Conservation (phyloP, 1,140 invertebrate genomes). For the Hylyphantes graminicola region DNA sequence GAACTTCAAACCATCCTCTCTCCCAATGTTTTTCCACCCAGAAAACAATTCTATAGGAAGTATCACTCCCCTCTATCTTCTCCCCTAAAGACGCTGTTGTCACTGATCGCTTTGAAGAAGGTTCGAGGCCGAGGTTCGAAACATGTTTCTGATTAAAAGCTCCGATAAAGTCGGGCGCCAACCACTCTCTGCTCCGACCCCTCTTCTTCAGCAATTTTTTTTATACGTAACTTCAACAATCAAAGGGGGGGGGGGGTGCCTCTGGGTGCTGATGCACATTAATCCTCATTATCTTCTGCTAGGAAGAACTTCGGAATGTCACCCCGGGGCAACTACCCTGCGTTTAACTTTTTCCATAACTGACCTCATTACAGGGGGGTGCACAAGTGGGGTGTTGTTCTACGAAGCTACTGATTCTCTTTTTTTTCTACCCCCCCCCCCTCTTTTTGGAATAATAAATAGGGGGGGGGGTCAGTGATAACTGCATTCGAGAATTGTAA, state of each 20-base stretch:
- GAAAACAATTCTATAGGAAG: neutral
- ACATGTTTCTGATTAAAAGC: slow-evolving; percentile 57
- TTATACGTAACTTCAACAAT: neutral
- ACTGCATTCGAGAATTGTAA: slow-evolving; percentile 47
- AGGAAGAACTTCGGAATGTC: slow-evolving; percentile 34
- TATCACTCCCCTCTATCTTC: slow-evolving; percentile 9
- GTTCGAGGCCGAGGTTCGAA: slow-evolving; percentile 4
- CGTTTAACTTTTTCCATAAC: slow-evolving; percentile 45
- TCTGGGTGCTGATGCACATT: slow-evolving; percentile 57
- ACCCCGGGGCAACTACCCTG: slow-evolving; percentile 17
- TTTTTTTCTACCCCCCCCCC: neutral
- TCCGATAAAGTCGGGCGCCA: slow-evolving; percentile 49
- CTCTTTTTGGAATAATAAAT: slow-evolving; percentile 26
- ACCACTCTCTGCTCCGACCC: neutral
- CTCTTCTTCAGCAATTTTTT: neutral
- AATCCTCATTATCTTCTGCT: slow-evolving; percentile 54
- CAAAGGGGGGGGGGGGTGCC: neutral
- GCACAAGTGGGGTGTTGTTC: slow-evolving; percentile 2
- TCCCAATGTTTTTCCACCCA: too few species aligned
- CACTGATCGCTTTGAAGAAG: slow-evolving; percentile 27
- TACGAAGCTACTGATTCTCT: slow-evolving; percentile 33
- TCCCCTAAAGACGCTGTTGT: slow-evolving; percentile 45
- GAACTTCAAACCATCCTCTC: too few species aligned
- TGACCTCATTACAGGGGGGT: slow-evolving; percentile 43
- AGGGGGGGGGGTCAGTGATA: slow-evolving; percentile 18